Conservation (phyloP, 2,113 vertebrate species). For the Herpetotheres cachinnans region DNA sequence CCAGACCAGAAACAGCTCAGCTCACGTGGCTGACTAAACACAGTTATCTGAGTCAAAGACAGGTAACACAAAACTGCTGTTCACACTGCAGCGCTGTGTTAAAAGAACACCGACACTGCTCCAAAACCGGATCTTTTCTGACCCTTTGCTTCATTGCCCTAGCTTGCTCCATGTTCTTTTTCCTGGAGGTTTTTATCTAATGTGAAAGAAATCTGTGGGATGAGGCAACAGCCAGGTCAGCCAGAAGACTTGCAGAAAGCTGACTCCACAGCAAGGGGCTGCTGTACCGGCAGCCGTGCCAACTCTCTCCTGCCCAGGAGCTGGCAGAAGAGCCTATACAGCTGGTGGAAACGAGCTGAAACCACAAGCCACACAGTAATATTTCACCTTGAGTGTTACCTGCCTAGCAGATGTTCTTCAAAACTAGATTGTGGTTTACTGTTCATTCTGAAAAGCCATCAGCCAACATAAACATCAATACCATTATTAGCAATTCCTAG, state of each 20-base stretch:
- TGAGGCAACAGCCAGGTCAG: background rate
- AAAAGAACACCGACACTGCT: background rate
- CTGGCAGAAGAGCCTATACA: background rate
- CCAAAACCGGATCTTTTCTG: background rate
- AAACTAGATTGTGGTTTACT: background rate
- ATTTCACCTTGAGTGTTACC: background rate
- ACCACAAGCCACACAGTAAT: background rate
- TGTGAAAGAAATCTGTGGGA: background rate
- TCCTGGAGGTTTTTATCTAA: background rate
- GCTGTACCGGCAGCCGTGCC: background rate
- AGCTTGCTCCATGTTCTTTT: background rate
- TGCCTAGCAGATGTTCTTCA: background rate
- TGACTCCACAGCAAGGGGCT: background rate
- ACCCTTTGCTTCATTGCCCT: background rate
- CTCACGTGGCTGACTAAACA: background rate
- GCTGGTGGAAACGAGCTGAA: background rate
- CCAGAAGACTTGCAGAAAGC: background rate
- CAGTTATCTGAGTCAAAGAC: fast-evolving
- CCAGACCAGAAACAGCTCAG: background rate
- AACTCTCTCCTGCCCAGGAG: background rate
- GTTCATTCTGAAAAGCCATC: background rate
- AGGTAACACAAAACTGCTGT: background rate
- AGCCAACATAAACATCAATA: background rate
- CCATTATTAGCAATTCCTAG: background rate
- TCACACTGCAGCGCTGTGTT: background rate